Conservation (phyloP, 2,797 vertebrate species). For the Todus mexicanus region DNA sequence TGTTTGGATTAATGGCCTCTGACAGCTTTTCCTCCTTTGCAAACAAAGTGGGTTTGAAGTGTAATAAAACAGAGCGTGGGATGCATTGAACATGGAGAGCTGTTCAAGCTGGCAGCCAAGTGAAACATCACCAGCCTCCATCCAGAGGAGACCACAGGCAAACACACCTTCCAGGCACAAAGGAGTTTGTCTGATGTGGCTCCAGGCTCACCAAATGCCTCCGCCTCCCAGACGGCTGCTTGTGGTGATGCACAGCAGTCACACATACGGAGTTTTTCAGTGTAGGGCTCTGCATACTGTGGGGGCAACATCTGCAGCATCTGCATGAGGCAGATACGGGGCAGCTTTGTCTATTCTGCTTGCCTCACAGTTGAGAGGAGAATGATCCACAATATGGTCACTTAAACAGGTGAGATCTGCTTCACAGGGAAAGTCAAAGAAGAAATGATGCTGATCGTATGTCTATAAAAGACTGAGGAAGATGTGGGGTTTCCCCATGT, state of each 20-base stretch:
- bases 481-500: too few species aligned
- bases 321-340: not conserved
- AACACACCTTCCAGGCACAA: not conserved
- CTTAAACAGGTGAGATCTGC: not conserved
- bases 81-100: conserved; percentile 37
- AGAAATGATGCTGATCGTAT: not conserved
- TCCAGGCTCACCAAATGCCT: not conserved
- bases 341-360: not conserved
- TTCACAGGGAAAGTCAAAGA: not conserved
- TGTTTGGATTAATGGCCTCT: conserved; percentile 68
- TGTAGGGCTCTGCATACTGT: rapidly evolving
- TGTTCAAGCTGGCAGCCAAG: conserved; percentile 4
- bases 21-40: conserved; percentile 66
- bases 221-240: not conserved
- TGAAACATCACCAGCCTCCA: not conserved
- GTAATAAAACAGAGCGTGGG: conserved; percentile 53
- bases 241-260: not conserved
- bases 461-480: not conserved
- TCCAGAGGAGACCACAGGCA: not conserved
- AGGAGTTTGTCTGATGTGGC: not conserved
- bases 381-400: not conserved
- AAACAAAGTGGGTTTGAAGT: conserved; percentile 68
- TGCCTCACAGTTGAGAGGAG: not conserved
- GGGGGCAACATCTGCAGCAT: not conserved
- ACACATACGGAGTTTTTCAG: not conserved